Evolutionary conservation across 2,888 invertebrate species (phyloP).

Genomic region (Mythimna ferrago): DNA sequence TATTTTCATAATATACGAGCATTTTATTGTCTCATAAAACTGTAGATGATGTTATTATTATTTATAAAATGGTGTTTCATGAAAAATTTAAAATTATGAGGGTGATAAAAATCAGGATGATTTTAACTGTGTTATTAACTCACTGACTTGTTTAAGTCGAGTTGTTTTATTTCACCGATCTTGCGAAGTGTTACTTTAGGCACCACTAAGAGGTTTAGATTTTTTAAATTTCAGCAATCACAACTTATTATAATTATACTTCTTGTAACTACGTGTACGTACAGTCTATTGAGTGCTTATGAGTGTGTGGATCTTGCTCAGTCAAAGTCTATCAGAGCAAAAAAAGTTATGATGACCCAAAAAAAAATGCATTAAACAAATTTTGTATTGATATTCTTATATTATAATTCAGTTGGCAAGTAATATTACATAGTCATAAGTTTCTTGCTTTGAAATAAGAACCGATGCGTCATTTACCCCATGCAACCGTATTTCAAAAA

Average conservation of each 20-base stretch:
- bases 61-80: conserved; percentile 36
- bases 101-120: background rate
- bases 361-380: no score
- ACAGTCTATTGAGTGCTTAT: no score
- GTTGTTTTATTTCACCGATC: background rate
- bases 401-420: no score
- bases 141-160: background rate
- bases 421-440: no score
- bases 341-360: no score
- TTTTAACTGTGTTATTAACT: background rate
- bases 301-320: no score
- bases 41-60: conserved; percentile 48
- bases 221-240: no score
- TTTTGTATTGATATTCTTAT: background rate
- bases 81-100: background rate
- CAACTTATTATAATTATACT: no score
- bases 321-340: no score
- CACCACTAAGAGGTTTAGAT: no score
- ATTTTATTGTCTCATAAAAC: conserved; percentile 58
- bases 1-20: conserved; percentile 50
- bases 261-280: no score
- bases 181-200: background rate
- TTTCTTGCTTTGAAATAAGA: background rate
- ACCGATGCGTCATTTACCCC: background rate
- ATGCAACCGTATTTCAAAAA: background rate